These are phyloP conservation scores for Pseudorasbora parva DNA, from an alignment of 2,113 vertebrate genomes.

Conservation along the genomic window DNA sequence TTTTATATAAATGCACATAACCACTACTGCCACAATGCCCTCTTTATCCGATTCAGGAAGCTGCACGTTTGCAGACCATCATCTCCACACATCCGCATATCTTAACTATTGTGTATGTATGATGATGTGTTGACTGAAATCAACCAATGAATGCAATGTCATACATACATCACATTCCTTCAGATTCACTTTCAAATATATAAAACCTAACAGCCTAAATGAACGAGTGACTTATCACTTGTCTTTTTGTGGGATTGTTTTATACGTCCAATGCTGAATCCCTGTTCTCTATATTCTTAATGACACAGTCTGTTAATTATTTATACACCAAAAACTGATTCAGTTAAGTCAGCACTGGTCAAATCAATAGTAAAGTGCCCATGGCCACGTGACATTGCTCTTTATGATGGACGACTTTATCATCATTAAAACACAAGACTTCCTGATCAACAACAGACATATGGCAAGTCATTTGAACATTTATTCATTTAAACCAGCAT, in stretches of 20 bases:
- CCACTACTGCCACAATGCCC: background rate
- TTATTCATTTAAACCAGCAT: background rate
- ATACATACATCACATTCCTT: background rate
- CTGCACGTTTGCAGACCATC: background rate
- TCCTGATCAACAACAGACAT: background rate
- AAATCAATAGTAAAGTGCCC: slow-evolving; percentile 41
- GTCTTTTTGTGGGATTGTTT: slow-evolving; percentile 3
- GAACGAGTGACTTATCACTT: background rate
- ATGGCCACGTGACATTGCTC: slow-evolving; percentile 23
- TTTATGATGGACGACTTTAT: slow-evolving; percentile 13
- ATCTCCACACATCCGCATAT: background rate
- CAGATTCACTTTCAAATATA: slow-evolving; percentile 12
- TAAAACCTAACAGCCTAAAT: background rate
- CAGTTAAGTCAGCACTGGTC: slow-evolving; percentile 36
- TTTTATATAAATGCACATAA: background rate
- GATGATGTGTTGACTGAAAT: background rate
- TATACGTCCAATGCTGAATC: background rate
- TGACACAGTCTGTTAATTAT: slow-evolving; percentile 39
- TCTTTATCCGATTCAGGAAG: background rate
- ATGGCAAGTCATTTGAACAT: background rate
- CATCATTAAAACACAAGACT: background rate
- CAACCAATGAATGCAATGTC: background rate
- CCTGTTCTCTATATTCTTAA: slow-evolving; percentile 32
- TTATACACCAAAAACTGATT: slow-evolving; percentile 39
- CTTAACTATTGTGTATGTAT: background rate